Base-by-base conservation (phyloP, 1,140 invertebrate genomes). In the Oryzaephilus surinamensis region DNA sequence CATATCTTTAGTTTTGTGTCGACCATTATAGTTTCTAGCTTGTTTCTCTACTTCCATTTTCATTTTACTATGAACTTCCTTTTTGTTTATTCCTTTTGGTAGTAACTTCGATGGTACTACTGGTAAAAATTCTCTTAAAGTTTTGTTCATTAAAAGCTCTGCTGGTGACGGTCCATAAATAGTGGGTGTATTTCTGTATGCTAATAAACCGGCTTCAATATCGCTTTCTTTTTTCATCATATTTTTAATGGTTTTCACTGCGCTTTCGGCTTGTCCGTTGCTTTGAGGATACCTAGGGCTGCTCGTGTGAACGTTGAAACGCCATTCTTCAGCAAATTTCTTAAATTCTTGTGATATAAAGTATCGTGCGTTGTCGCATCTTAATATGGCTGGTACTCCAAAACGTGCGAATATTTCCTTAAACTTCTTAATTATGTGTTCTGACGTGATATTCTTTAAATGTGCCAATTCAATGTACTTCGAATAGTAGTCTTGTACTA, bases 321-420 rank as follows among this genome's bases (percentile, higher is more conserved):
- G 52, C 55, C 61, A 69, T 1, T 58, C 40, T 28, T 48, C 47
- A 2, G 51, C 28, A 54, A 69, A 70, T 3, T 51, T 37, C 34
- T 39, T 43, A 47, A 70, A 71, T 31, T 58, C 48, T 3, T 29
- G 16, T n/a, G 47, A 58, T 2, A 29, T 26, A 43, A 61, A 69
- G 23, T 65, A 59, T 2, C 63, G 55, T 4, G 57, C 61, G 42
- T 62, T 60, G 47, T 68, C 64, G 6, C 38, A 46, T 3, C 63
- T 42, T 15, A 62, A 4, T 20, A 50, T 53, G n/a, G 47, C 35
- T 13, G 62, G 61, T 24, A 65, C 58, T 2, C 58, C 62, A 37
- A 48, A 50, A 12, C 41, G 41, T 14, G 50, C 37, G 48, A 60
- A 60, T 11, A 52, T 31, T 6, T n/a, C 15, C 40, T 58, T 55